Conservation (phyloP, 1,140 invertebrate genomes). For the Apis dorsata region DNA sequence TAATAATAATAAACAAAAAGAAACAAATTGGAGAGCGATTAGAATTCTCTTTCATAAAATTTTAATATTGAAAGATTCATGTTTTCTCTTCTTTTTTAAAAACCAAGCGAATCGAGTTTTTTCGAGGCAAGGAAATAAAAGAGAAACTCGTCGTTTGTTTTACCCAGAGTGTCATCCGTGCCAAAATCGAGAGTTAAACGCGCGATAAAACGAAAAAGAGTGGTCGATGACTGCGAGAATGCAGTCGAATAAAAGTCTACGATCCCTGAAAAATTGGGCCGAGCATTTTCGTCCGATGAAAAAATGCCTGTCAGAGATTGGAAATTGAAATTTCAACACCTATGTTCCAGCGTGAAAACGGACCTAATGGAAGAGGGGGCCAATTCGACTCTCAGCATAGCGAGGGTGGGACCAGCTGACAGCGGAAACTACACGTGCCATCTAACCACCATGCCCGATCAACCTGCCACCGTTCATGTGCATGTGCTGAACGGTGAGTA, state of each 20-base stretch:
- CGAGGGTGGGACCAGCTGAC: slow-evolving; percentile 86
- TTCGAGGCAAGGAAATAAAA: not conserved
- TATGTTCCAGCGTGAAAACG: slow-evolving; percentile 84
- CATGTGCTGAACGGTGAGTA: slow-evolving; percentile 87
- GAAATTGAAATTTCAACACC: slow-evolving; percentile 41
- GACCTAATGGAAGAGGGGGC: slow-evolving; percentile 88
- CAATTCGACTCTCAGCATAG: slow-evolving; percentile 87
- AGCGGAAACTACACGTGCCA: slow-evolving; percentile 90
- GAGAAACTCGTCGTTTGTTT: not conserved
- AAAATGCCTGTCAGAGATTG: not conserved
- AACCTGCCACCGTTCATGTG: slow-evolving; percentile 85
- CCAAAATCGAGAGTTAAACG: not conserved
- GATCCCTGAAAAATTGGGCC: not conserved
- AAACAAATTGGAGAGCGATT: too few relatives aligned
- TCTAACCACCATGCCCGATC: slow-evolving; percentile 81
- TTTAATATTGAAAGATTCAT: too few relatives aligned
- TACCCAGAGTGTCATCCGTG: not conserved
- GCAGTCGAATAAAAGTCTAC: not conserved
- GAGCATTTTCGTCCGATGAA: not conserved
- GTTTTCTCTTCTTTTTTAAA: too few relatives aligned
- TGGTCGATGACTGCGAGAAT: too few relatives aligned
- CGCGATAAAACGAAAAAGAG: not conserved
- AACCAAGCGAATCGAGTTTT: not conserved
- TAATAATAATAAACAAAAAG: too few relatives aligned
- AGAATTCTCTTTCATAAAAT: not conserved